phyloP scores from a whole-genome alignment of 1,140 invertebrate genomes.

The Procambarus clarkii region DNA sequence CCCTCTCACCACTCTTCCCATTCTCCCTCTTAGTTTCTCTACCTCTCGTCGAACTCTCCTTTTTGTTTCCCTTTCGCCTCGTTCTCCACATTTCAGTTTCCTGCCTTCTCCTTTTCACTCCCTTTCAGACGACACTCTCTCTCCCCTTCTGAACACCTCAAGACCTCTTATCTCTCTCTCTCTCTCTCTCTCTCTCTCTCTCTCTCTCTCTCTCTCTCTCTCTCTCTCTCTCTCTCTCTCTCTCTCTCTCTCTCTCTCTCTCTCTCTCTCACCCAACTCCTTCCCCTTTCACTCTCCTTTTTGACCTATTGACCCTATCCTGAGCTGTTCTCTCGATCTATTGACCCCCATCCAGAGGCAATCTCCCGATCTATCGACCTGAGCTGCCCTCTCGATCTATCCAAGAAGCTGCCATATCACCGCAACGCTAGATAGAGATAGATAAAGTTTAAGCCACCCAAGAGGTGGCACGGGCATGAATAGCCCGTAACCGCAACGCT shows the following conservation, averaged over 20 bases:
- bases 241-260: background rate
- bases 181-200: too few species aligned
- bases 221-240: constrained; percentile 3
- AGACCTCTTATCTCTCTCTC: background rate
- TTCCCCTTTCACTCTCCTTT: background rate
- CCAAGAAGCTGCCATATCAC: too few species aligned
- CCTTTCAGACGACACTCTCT: background rate
- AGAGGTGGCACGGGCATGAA: too few species aligned
- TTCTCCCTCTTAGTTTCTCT: background rate
- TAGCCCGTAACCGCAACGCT: too few species aligned
- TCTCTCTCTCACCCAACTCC: too few species aligned
- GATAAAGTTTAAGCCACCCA: too few species aligned
- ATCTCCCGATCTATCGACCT: too few species aligned
- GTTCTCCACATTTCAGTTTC: background rate
- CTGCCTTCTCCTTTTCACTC: constrained; percentile 10
- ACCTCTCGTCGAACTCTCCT: background rate
- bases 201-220: background rate
- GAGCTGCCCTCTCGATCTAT: too few species aligned
- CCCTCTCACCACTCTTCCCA: background rate
- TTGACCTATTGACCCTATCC: background rate
- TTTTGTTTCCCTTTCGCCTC: background rate
- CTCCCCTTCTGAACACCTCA: background rate
- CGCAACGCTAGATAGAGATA: too few species aligned
- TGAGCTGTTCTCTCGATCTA: too few species aligned
- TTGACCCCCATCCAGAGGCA: too few species aligned